Evolutionary conservation across 2,797 vertebrate species (phyloP), one percentile per base, ranked within the genome.

Genomic region (Serranus cabrilla): DNA sequence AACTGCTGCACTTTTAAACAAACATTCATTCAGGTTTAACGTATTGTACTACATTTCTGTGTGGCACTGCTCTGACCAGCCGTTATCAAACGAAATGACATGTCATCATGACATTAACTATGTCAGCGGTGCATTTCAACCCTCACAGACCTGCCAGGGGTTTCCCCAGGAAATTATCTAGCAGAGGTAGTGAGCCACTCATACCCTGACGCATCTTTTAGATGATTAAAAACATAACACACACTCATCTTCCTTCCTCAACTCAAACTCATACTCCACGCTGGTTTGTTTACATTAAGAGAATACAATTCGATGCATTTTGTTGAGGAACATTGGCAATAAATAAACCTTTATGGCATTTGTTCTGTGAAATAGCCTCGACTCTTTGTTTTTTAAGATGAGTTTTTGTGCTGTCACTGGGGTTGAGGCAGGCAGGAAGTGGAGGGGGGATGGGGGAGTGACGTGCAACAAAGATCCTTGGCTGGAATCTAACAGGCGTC

Each of bases 91-190:
- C 23, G 6, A 23, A 56, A 13, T 51, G 40, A 55, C 56, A 49
- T 59, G 69, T 75, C 59, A 75, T 69, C 49, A 2, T 66, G 65
- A 79, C 80, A 71, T 34, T 18, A 65, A 57, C 40, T 7, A 11
- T 34, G 50, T 78, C 64, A 73, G 25, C 5, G 1, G n/a, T 2
- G 20, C 37, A 31, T 25, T 31, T 80, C 50, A 59, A 46, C 37
- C 23, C 37, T 52, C 20, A n/a, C 21, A 25, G 17, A 43, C 14
- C 63, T 51, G 46, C 31, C 34, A 46, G 51, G 51, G 54, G 50
- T 68, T 76, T 6, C 47, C 57, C 57, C 46, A 60, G 74, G 42
- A 79, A 66, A 17, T 25, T 11, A 37, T 23, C 23, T 20, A 46
- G 56, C 55, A 58, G 63, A 42, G 43, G 13, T 31, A 34, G 59